Evolutionary conservation across 2,797 vertebrate species (phyloP).

Genomic region (Gobio occitaniae): DNA sequence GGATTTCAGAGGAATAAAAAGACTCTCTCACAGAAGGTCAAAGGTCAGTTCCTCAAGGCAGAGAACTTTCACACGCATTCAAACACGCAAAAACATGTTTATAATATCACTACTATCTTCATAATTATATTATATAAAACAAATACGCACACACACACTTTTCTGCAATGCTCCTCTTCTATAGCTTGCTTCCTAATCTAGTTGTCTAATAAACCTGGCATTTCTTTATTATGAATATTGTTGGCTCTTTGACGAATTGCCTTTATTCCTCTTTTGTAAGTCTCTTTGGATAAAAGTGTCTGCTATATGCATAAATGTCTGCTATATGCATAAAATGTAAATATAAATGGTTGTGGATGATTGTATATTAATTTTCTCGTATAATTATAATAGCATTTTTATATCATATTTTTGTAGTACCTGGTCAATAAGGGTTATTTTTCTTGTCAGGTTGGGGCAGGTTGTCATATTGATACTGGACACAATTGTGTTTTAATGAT

Average conservation of each 20-base stretch:
- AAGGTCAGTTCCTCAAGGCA: slow-evolving; percentile 18
- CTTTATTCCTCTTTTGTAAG: not conserved
- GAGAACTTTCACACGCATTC: not conserved
- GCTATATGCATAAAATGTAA: not conserved
- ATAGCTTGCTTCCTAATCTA: not conserved
- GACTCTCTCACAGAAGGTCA: slow-evolving; percentile 23
- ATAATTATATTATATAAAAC: not conserved
- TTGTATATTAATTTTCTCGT: too few relatives aligned
- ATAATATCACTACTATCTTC: not conserved
- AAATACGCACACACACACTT: not conserved
- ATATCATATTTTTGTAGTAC: too few relatives aligned
- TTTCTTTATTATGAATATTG: not conserved
- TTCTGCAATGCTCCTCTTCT: not conserved
- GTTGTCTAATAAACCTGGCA: not conserved
- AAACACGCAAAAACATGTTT: not conserved
- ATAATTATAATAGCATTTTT: too few relatives aligned
- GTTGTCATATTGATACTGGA: too few relatives aligned
- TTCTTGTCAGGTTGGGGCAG: too few relatives aligned
- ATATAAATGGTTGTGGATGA: not conserved
- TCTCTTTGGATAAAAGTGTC: not conserved
- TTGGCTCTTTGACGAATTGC: not conserved
- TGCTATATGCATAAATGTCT: not conserved
- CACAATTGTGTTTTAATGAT: too few relatives aligned
- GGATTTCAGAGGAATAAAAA: slow-evolving; percentile 29
- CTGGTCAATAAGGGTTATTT: too few relatives aligned